Conservation (phyloP, 2,797 vertebrate genomes). For the Acropternis orthonyx region DNA sequence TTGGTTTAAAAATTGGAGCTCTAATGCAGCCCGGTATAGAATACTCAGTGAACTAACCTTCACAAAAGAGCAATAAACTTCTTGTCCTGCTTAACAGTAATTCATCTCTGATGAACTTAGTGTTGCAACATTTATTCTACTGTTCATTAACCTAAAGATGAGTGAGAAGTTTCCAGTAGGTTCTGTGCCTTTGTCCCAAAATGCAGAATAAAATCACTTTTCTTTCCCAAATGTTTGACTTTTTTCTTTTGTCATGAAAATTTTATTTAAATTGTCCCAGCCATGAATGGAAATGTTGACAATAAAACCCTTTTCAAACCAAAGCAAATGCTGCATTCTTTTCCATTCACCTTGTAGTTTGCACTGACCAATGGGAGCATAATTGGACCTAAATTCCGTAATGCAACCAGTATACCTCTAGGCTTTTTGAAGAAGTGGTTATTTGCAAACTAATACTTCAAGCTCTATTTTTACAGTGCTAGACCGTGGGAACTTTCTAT, state of each 20-base stretch:
- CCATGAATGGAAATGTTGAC: neutral
- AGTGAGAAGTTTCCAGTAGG: neutral
- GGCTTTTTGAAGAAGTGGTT: neutral
- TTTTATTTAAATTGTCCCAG: neutral
- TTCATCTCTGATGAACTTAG: neutral
- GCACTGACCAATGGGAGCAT: neutral
- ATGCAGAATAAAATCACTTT: neutral
- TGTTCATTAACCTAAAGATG: neutral
- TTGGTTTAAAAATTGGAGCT: neutral
- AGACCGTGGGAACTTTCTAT: accelerated
- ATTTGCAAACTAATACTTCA: neutral
- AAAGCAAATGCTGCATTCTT: neutral
- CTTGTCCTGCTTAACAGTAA: neutral
- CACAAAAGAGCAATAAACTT: neutral
- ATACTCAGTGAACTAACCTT: neutral
- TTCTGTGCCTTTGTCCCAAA: neutral
- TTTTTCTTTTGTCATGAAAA: neutral
- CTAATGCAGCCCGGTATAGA: neutral
- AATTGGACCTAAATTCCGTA: neutral
- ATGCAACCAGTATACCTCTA: accelerated
- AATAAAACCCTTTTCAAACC: neutral
- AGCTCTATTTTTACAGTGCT: neutral
- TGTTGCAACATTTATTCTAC: neutral
- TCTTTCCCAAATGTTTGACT: neutral
- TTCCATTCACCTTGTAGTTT: neutral